These are phyloP conservation scores for Rhingia rostrata DNA, from an alignment of 2,888 invertebrate species.

Conservation along the genomic window DNA sequence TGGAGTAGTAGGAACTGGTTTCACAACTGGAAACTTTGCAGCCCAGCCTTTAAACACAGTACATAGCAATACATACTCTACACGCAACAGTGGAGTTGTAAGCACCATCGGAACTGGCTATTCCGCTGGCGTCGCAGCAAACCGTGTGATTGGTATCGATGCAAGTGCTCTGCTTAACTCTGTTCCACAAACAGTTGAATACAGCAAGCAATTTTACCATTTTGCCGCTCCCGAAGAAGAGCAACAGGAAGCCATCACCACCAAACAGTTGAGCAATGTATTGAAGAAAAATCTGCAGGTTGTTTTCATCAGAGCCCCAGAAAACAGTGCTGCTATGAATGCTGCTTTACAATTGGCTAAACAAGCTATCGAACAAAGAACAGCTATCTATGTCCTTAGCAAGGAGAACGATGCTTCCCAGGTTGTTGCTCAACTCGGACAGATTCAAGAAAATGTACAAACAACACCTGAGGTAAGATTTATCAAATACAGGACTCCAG, in stretches of 20 bases:
- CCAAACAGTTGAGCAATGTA: conserved; percentile 53
- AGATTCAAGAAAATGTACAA: conserved; percentile 68
- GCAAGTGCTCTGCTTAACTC: conserved; percentile 12
- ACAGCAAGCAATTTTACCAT: conserved; percentile 78
- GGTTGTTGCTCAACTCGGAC: conserved; percentile 77
- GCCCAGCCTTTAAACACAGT: neutral
- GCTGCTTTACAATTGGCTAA: conserved; percentile 80
- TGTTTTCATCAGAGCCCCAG: neutral
- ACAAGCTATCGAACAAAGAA: conserved; percentile 80
- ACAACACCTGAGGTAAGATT: conserved; percentile 76
- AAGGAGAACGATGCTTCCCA: conserved; percentile 79
- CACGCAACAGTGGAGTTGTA: neutral
- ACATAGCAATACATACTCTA: neutral
- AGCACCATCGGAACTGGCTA: neutral
- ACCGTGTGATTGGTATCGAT: neutral
- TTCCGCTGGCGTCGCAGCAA: neutral
- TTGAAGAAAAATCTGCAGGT: neutral
- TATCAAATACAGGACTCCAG: conserved; percentile 75
- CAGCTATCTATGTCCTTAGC: conserved; percentile 81
- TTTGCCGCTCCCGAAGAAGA: conserved; percentile 78
- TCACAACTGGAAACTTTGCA: too few species aligned
- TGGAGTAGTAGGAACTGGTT: too few species aligned
- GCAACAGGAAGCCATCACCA: conserved; percentile 73
- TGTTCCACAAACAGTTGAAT: conserved; percentile 47
- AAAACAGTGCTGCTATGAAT: conserved; percentile 77